These are phyloP conservation scores for Actias luna DNA, from an alignment of 2,888 invertebrate species.

Conservation along the genomic window DNA sequence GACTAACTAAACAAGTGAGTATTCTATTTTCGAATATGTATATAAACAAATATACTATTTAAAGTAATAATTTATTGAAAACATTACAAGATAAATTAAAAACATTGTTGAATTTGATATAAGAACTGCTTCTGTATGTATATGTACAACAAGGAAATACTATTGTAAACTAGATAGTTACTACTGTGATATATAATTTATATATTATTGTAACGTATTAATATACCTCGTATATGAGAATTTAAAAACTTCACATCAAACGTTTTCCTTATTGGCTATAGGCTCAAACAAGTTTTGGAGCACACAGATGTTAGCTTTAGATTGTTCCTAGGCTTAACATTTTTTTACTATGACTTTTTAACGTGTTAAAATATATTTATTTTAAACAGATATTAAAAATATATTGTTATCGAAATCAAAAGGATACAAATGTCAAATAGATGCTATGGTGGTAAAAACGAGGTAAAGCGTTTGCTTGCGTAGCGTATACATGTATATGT, in stretches of 20 bases:
- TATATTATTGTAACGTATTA: neutral
- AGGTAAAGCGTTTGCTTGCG: too few relatives aligned
- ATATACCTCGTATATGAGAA: neutral
- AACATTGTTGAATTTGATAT: neutral
- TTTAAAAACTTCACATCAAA: neutral
- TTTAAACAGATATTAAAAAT: too few relatives aligned
- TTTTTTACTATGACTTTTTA: too few relatives aligned
- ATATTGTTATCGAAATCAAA: too few relatives aligned
- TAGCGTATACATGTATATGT: too few relatives aligned
- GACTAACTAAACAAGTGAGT: slow-evolving; percentile 65
- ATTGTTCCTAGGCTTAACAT: neutral
- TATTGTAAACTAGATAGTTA: neutral
- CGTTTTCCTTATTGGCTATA: neutral
- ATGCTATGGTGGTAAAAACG: too few relatives aligned
- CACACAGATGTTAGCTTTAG: neutral
- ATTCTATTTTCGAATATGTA: slow-evolving; percentile 18
- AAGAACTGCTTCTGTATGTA: neutral
- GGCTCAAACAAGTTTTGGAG: neutral
- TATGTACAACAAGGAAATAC: neutral
- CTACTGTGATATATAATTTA: neutral
- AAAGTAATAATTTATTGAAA: neutral
- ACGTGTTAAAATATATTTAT: too few relatives aligned
- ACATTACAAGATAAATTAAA: neutral
- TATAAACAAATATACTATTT: neutral
- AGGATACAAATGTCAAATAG: too few relatives aligned